phyloP scores from a whole-genome alignment of 2,888 invertebrate species.

The Phalera bucephala region DNA sequence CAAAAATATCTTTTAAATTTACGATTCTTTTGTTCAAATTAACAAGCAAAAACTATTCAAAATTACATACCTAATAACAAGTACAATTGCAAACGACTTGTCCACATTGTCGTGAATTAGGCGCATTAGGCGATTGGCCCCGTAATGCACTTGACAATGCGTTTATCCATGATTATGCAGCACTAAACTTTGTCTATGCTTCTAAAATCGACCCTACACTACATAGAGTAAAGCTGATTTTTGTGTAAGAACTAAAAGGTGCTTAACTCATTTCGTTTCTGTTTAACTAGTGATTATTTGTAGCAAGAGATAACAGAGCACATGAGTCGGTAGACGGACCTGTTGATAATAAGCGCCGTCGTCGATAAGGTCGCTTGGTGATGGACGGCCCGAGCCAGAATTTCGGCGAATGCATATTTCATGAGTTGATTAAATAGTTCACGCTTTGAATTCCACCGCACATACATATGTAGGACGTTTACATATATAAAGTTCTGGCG shows the following conservation, averaged over 20 bases:
- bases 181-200: conserved; percentile 27
- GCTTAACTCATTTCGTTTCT: conserved; percentile 42
- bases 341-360: conserved; percentile 81
- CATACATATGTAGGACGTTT: conserved; percentile 41
- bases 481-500: conserved; percentile 47
- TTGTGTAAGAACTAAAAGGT: conserved; percentile 11
- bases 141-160: conserved; percentile 76
- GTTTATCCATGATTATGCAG: conserved; percentile 69
- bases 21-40: too few relatives aligned
- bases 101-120: conserved; percentile 78
- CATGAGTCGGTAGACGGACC: conserved; percentile 75
- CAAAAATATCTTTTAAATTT: too few relatives aligned
- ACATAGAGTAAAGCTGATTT: conserved; percentile 25
- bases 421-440: conserved; percentile 82
- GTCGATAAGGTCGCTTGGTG: conserved; percentile 74
- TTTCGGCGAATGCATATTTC: conserved; percentile 81
- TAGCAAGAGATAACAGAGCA: conserved; percentile 80
- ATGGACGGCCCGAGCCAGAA: conserved; percentile 75
- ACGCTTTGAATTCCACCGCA: conserved; percentile 66
- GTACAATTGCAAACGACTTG: conserved; percentile 56
- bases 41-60: too few relatives aligned
- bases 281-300: conserved; percentile 63
- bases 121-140: conserved; percentile 70
- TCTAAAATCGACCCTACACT: conserved; percentile 26
- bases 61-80: too few relatives aligned